Conservation (phyloP, 2,113 vertebrate species). For the Epinephelus cyanopodus region DNA sequence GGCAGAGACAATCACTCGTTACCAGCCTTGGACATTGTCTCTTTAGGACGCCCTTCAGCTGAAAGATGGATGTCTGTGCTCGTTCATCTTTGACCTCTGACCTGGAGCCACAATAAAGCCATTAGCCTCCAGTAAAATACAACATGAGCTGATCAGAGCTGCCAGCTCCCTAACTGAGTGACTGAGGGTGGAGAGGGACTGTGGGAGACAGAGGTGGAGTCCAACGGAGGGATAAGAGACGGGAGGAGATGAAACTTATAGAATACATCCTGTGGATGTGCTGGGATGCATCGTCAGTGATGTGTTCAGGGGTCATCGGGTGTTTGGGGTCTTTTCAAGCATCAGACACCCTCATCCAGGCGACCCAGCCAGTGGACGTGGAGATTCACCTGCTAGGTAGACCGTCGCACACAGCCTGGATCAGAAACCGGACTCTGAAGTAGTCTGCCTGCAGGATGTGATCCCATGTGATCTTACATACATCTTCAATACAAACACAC, state of each 20-base stretch:
- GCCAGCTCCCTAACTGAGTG: not conserved
- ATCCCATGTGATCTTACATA: too few relatives aligned
- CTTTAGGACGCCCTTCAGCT: not conserved
- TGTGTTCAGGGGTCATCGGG: too few relatives aligned
- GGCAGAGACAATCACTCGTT: not conserved
- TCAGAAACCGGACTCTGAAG: too few relatives aligned
- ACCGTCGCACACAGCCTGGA: too few relatives aligned
- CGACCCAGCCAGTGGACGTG: too few relatives aligned
- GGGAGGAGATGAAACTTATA: conserved; percentile 2
- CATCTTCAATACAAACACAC: too few relatives aligned
- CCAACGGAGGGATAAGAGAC: not conserved
- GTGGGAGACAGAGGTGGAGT: not conserved
- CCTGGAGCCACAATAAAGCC: not conserved
- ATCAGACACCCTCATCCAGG: too few relatives aligned
- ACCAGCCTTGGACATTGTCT: not conserved
- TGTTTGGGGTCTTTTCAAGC: too few relatives aligned
- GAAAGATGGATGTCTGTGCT: not conserved
- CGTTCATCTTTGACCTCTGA: not conserved
- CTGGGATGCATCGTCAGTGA: too few relatives aligned
- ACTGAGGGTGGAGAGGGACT: not conserved
- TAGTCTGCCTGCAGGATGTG: too few relatives aligned
- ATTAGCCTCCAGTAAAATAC: not conserved
- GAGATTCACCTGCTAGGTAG: too few relatives aligned
- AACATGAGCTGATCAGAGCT: conserved; percentile 2
- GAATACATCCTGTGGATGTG: too few relatives aligned